Conservation (phyloP, 2,797 vertebrate genomes). For the Chelon labrosus region DNA sequence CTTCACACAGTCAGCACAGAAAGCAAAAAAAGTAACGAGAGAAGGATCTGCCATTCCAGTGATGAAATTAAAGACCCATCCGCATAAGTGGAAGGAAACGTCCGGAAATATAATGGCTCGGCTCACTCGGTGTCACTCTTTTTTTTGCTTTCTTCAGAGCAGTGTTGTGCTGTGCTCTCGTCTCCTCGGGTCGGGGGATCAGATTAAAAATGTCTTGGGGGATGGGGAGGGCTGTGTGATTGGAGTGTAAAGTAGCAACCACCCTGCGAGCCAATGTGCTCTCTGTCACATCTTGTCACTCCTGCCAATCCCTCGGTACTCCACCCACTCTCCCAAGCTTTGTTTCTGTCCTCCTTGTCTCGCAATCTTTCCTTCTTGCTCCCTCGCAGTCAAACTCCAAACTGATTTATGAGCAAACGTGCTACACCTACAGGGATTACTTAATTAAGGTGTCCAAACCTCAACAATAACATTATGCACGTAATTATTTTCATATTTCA, state of each 20-base stretch:
- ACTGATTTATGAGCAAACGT: conserved; percentile 20
- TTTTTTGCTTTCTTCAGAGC: conserved; percentile 40
- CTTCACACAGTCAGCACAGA: conserved; percentile 40
- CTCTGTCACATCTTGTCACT: conserved; percentile 81
- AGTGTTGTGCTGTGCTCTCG: conserved; percentile 36
- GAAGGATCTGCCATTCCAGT: conserved; percentile 55
- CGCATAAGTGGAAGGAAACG: conserved; percentile 55
- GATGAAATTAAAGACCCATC: conserved; percentile 72
- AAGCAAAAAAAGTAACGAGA: conserved; percentile 60
- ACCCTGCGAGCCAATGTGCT: conserved; percentile 78
- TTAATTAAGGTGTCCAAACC: conserved; percentile 17
- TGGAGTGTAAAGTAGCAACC: conserved; percentile 82
- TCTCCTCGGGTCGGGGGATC: conserved; percentile 67
- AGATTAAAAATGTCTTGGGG: conserved; percentile 81
- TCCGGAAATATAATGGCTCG: conserved; percentile 41
- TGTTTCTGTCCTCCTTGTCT: background rate
- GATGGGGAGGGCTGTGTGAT: conserved; percentile 73
- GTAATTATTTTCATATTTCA: conserved; percentile 15
- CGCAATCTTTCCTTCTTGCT: conserved; percentile 9
- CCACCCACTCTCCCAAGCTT: conserved; percentile 14
- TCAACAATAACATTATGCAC: background rate
- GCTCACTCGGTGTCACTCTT: conserved; percentile 9
- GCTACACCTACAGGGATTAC: conserved; percentile 3
- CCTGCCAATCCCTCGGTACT: conserved; percentile 67
- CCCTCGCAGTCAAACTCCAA: conserved; percentile 19